A percentile compares a stretch with the other conserved stretches of the same genome.
These are phyloP conservation scores for Boloria euphrosyne DNA, from an alignment of 2,888 invertebrate species.

Conservation along the genomic window DNA sequence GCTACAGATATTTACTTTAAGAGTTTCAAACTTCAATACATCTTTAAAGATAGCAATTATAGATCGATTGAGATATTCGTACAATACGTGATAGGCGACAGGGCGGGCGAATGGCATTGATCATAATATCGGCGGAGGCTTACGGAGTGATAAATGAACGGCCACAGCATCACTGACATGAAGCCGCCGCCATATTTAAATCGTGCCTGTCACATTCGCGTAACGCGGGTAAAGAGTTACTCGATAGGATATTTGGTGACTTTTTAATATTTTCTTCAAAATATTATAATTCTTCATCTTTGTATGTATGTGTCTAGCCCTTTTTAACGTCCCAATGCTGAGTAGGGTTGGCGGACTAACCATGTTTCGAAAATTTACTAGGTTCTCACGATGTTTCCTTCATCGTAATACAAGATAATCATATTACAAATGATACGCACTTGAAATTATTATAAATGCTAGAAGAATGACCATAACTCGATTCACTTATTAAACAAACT, in stretches of 20 bases:
- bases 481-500: too few species aligned
- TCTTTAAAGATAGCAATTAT: slow-evolving; percentile 15
- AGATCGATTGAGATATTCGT: slow-evolving; percentile 38
- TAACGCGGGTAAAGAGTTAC: slow-evolving; percentile 33
- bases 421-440: too few species aligned
- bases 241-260: slow-evolving; percentile 22
- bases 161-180: slow-evolving; percentile 72
- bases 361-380: too few species aligned
- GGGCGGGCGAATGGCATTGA: slow-evolving; percentile 76
- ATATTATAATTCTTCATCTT: background rate
- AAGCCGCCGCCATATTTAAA: slow-evolving; percentile 78
- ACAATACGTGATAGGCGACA: slow-evolving; percentile 54
- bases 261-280: background rate
- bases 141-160: slow-evolving; percentile 79
- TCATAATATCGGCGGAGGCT: slow-evolving; percentile 82
- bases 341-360: too few species aligned
- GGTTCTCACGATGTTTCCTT: too few species aligned
- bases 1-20: too few species aligned
- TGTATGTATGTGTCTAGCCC: too few species aligned
- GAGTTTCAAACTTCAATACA: too few species aligned
- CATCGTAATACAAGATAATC: too few species aligned
- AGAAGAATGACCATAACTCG: too few species aligned
- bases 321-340: too few species aligned
- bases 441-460: too few species aligned
- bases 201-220: slow-evolving; percentile 75